Evolutionary conservation across 2,797 vertebrate genomes (phyloP).

Genomic region (Vespertilio murinus): DNA sequence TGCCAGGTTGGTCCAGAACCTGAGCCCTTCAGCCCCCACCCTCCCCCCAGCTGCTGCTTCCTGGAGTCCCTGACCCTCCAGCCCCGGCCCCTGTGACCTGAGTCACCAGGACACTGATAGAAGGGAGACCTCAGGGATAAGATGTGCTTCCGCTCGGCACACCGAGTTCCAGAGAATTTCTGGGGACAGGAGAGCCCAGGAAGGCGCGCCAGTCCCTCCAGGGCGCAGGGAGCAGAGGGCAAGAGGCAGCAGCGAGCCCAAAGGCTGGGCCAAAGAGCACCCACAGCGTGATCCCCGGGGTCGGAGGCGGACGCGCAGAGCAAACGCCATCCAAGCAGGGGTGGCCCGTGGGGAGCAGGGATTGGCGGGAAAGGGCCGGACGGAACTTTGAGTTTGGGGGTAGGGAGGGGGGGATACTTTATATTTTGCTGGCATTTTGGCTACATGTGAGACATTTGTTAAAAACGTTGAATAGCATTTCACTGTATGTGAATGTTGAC

Average conservation of each 20-base stretch:
- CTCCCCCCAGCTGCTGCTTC: neutral
- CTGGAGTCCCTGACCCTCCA: neutral
- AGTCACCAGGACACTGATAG: neutral
- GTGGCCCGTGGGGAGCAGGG: too few relatives aligned
- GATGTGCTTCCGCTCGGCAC: neutral
- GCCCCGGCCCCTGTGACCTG: neutral
- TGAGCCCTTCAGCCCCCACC: too few relatives aligned
- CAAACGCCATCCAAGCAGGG: neutral
- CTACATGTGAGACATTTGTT: neutral
- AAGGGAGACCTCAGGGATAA: too few relatives aligned
- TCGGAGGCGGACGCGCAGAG: neutral
- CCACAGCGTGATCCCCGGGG: rapidly evolving
- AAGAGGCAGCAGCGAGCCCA: neutral
- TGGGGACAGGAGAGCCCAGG: neutral
- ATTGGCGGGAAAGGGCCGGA: neutral
- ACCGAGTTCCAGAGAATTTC: neutral
- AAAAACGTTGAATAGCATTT: neutral
- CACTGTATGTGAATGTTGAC: neutral
- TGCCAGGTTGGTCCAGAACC: neutral
- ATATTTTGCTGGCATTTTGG: neutral
- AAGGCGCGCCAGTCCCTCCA: neutral
- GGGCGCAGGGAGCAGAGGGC: neutral
- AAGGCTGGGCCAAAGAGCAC: neutral
- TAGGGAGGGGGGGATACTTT: rapidly evolving
- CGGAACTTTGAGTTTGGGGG: neutral